These are phyloP conservation scores for Bos javanicus DNA, from an alignment of 2,113 vertebrate genomes.

Conservation along the genomic window DNA sequence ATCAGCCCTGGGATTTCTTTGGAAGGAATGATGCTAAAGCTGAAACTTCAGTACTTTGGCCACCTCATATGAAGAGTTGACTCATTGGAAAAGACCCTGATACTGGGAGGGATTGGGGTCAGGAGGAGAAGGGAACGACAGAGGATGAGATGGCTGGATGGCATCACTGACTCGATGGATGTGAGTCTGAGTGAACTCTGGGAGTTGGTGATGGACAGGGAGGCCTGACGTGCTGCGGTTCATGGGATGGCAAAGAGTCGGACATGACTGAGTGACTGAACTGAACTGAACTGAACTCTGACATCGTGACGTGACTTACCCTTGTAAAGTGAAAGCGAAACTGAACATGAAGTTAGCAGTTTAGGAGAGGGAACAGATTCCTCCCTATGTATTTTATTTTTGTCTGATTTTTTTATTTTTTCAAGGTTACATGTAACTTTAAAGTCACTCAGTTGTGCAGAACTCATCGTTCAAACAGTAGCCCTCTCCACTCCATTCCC, in stretches of 20 bases:
- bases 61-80: too few species aligned
- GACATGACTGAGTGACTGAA: rapidly evolving
- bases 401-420: background rate
- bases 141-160: too few species aligned
- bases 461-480: background rate
- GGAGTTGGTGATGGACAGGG: too few species aligned
- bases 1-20: too few species aligned
- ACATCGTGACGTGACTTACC: background rate
- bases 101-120: too few species aligned
- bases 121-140: too few species aligned
- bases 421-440: background rate
- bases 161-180: rapidly evolving
- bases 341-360: background rate
- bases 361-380: background rate
- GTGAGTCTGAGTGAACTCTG: too few species aligned
- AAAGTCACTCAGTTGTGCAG: background rate
- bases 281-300: background rate
- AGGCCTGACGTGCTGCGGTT: too few species aligned
- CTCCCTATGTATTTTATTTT: background rate
- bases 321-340: background rate
- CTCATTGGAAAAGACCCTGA: too few species aligned
- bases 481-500: background rate
- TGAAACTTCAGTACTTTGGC: too few species aligned
- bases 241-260: rapidly evolving
- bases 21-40: too few species aligned